phyloP scores from a whole-genome alignment of 2,888 invertebrate genomes.

The Eupithecia inturbata region DNA sequence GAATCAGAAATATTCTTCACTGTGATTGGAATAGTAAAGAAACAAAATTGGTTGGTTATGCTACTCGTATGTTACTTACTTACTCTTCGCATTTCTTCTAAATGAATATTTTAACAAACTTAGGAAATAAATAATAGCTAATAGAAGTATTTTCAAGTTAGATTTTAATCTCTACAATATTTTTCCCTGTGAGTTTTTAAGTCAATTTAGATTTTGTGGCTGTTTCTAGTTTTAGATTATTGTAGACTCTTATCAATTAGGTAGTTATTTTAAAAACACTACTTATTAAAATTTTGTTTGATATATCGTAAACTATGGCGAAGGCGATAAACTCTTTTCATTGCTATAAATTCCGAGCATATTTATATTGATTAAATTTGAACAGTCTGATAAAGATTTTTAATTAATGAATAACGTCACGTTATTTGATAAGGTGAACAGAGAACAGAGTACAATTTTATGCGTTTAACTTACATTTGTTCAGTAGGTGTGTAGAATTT shows the following conservation, averaged over 20 bases:
- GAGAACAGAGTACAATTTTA: conserved; percentile 4
- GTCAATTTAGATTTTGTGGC: conserved; percentile 26
- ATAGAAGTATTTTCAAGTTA: neutral
- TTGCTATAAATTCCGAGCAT: conserved; percentile 3
- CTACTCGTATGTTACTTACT: neutral
- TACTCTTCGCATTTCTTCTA: neutral
- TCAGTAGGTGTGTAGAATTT: conserved; percentile 9
- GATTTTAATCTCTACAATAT: conserved; percentile 13
- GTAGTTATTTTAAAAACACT: conserved; percentile 7
- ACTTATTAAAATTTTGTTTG: conserved; percentile 14
- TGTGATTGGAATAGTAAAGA: neutral
- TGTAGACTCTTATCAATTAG: neutral
- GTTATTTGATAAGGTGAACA: conserved; percentile 4
- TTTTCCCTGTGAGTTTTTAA: conserved; percentile 18
- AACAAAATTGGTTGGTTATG: neutral
- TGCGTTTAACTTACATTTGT: neutral
- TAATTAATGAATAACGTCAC: conserved; percentile 4
- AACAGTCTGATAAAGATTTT: conserved; percentile 7
- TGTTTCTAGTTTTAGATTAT: conserved; percentile 16
- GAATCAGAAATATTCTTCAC: neutral
- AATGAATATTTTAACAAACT: neutral
- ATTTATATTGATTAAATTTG: neutral
- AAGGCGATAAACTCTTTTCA: conserved; percentile 3
- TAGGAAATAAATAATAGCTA: neutral
- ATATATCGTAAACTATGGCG: neutral